Base-by-base conservation (phyloP, 2,113 vertebrate species). In the Taxidea taxus region DNA sequence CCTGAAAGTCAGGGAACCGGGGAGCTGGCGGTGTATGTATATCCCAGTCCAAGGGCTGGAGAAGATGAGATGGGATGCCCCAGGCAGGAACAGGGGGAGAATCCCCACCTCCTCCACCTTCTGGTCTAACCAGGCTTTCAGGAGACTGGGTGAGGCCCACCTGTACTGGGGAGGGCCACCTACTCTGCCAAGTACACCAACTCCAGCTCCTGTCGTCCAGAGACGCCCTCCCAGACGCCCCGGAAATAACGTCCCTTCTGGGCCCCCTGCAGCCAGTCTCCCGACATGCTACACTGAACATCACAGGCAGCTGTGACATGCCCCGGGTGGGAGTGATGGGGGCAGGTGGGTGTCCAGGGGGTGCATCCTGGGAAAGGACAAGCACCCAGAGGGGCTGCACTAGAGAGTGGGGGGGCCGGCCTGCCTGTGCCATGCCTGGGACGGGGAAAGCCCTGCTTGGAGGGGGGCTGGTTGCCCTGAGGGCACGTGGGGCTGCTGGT, bases 271-370 rank as follows among this genome's bases (percentile, higher is more conserved):
- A 42, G 62, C 23, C 7, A 3, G 49, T 37, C 16, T 1, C 1
- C 0, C 0, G 47, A 58, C 31, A 29, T 6, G n/a, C 23, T 20
- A 25, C 11, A 1, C 72, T 21, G 1, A 11, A 3, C 16, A 1
- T 49, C 42, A 1, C 20, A 15, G 39, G 29, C 29, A 37, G 56
- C 5, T 1, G 12, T 18, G 37, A 16, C 47, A 2, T 47, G 49
- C 44, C 7, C 0, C 7, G 7, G 47, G 31, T 64, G 29, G 6
- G 20, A 12, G 75, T 7, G 34, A 20, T 37, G 4, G 31, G 16
- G 47, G n/a, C 39, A 13, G 16, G 64, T 21, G 51, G 62, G 31
- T 14, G 0, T 12, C 37, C 75, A 7, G 3, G n/a, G 54, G 5
- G 31, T 12, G 1, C 0, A 1, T 54, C 64, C 88, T 49, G 34